Evolutionary conservation across 2,113 vertebrate species (phyloP), one percentile per base, ranked within the genome.

Genomic region (Philantomba maxwellii): DNA sequence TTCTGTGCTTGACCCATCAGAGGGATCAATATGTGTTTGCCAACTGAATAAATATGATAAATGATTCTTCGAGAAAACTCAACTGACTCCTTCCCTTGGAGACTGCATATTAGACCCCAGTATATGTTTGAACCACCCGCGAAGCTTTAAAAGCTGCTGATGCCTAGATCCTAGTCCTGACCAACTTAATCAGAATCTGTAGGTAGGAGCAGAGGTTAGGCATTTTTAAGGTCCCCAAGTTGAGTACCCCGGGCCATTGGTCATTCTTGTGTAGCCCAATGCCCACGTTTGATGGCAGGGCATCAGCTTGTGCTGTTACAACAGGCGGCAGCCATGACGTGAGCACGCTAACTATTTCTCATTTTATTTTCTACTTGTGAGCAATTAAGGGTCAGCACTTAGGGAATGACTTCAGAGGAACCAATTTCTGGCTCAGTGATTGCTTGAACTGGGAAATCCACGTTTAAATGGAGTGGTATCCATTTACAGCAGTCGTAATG

Each of bases 21-120:
- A 90, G 39, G 66, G 13, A 57, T 87, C 60, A 53, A 23, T 12
- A 33, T 7, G 3, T 60, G 7, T 83, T 93, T 94, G 25, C 33
- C 77, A 45, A 2, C 10, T 55, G 83, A 70, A 86, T 36, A 30
- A 64, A 33, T 6, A 17, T 13, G 62, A 81, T 25, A 39, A 49
- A 47, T 66, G 43, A 33, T 49, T 66, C 75, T 73, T 94, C 1
- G 30, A 62, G 60, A 94, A 89, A 93, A 92, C 39, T 33, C 39
- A 47, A 3, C 28, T 75, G 45, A 82, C 88, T 62, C 10, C 51
- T 87, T 78, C 33, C 17, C 5, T 25, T 53, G 30, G 23, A 33
- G 23, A 45, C 21, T 75, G 51, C 36, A 83, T 91, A 45, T 93
- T 66, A 64, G 51, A 91, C 57, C 49, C 10, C 62, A 89, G 28